Percentiles rank a stretch among this genome's conserved stretches.
Conservation (phyloP, 2,888 invertebrate species). For the Ferrisia virgata region DNA sequence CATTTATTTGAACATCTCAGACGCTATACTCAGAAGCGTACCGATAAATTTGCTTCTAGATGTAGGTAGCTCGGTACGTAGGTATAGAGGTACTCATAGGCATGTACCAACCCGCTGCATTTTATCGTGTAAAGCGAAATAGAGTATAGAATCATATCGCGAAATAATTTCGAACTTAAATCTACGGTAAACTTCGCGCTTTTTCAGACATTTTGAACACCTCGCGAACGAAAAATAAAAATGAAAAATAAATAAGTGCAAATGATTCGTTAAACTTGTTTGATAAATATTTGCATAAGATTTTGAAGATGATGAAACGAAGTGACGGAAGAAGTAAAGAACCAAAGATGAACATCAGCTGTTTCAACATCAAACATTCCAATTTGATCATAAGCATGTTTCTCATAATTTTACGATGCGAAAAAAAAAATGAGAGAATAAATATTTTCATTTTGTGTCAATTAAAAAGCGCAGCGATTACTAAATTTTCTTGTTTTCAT, state of each 20-base stretch:
- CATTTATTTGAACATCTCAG: no score
- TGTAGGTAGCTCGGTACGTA: no score
- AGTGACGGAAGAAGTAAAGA: background rate
- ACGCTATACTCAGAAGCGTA: no score
- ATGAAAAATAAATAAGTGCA: background rate
- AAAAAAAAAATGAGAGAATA: background rate
- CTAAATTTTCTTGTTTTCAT: background rate
- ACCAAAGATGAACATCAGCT: background rate
- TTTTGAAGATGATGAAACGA: background rate
- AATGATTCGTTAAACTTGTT: background rate
- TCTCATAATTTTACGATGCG: background rate
- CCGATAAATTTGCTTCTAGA: no score
- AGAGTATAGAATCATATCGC: no score
- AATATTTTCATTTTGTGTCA: background rate
- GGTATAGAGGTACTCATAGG: no score
- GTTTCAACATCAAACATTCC: background rate
- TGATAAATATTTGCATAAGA: background rate
- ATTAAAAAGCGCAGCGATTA: background rate
- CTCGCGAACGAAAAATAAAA: background rate
- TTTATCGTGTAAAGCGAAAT: no score
- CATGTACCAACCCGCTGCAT: no score
- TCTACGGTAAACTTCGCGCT: no score
- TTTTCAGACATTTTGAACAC: background rate
- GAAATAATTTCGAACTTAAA: no score
- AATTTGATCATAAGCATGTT: background rate